Percentiles rank a stretch among this genome's conserved stretches.
These are phyloP conservation scores for Desmodus rotundus DNA, from an alignment of 2,113 vertebrate genomes.

Conservation along the genomic window DNA sequence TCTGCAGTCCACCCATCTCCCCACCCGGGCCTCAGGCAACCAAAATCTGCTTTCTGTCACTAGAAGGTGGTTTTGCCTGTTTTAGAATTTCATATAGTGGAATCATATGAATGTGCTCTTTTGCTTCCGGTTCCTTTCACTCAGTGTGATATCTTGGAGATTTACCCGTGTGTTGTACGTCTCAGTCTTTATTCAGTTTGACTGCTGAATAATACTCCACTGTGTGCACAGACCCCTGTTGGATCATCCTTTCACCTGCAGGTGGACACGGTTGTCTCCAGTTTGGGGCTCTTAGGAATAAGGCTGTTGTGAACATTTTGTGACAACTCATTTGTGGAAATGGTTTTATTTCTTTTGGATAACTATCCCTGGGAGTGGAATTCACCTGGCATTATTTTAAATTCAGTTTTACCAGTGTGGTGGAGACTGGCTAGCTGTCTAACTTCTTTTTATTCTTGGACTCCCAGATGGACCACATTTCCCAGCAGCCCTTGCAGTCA, in stretches of 20 bases:
- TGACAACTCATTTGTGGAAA: not conserved
- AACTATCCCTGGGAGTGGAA: too few species aligned
- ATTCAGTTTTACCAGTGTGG: not conserved
- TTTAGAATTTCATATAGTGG: not conserved
- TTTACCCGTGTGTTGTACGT: accelerated
- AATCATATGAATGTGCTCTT: accelerated
- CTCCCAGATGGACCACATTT: not conserved
- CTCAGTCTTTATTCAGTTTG: accelerated
- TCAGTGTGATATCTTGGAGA: too few species aligned
- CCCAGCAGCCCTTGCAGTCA: not conserved
- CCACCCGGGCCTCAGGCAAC: not conserved
- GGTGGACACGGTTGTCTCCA: not conserved
- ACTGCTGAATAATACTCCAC: accelerated
- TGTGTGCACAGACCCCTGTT: accelerated
- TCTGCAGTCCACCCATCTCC: too few species aligned
- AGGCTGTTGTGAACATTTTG: not conserved
- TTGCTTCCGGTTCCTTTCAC: not conserved
- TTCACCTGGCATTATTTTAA: not conserved
- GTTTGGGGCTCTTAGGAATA: not conserved
- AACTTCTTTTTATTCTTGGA: not conserved
- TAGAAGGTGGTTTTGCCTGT: not conserved
- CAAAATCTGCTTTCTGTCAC: not conserved
- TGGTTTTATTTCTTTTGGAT: not conserved
- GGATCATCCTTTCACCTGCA: not conserved
- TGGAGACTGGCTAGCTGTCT: not conserved